A percentile compares a stretch with the other conserved stretches of the same genome.
Conservation (phyloP, 2,113 vertebrate species). For the Sarotherodon lohbergeri region DNA sequence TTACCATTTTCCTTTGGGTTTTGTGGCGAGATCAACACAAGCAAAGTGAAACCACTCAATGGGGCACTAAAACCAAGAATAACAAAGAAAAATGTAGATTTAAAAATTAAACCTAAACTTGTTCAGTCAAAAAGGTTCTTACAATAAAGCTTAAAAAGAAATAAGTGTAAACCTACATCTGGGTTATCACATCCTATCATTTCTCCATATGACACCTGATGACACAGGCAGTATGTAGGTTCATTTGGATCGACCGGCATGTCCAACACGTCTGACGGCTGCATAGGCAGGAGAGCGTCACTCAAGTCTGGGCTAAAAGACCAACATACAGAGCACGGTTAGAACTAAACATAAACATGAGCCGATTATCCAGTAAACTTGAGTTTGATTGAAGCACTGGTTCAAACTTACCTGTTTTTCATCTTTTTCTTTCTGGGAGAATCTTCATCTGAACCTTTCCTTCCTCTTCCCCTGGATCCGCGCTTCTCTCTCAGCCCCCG, state of each 20-base stretch:
- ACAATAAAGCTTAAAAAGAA: neutral
- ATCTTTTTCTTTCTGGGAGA: constrained; percentile 92
- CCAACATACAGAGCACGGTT: neutral
- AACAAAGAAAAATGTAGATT: neutral
- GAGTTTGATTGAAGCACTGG: neutral
- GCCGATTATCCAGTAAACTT: neutral
- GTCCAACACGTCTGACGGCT: constrained; percentile 94
- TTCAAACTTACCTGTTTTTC: constrained; percentile 80
- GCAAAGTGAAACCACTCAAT: constrained; percentile 99
- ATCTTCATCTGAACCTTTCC: constrained; percentile 88
- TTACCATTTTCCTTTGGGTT: constrained; percentile 99
- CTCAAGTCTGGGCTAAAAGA: constrained; percentile 79
- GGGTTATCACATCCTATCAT: constrained; percentile 99
- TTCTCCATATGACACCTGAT: constrained; percentile 97
- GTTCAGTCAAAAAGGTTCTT: neutral
- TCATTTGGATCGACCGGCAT: constrained; percentile 99
- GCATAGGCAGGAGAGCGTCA: constrained; percentile 86
- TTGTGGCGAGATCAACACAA: constrained; percentile 95
- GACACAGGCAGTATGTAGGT: constrained; percentile 95
- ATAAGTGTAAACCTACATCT: constrained; percentile 76
- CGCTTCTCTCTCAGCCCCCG: constrained; percentile 87
- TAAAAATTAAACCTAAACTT: neutral
- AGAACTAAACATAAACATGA: neutral
- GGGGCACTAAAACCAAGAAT: constrained; percentile 79
- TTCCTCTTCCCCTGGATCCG: constrained; percentile 82